These are phyloP conservation scores for Eupithecia inturbata DNA, from an alignment of 2,888 invertebrate species.

Conservation along the genomic window DNA sequence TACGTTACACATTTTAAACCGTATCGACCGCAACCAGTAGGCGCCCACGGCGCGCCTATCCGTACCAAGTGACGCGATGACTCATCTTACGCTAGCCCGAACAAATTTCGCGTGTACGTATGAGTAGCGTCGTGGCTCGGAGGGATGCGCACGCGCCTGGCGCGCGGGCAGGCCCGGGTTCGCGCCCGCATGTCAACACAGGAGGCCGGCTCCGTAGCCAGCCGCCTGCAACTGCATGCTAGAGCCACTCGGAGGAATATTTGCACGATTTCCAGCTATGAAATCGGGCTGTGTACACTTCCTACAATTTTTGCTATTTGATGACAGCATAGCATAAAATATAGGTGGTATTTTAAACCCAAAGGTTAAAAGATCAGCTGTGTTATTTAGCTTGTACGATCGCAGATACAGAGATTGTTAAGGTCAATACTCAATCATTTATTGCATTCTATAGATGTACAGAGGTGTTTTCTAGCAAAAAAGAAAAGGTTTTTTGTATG, in stretches of 20 bases:
- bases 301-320: slow-evolving; percentile 56
- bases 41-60: not conserved
- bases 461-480: too few relatives aligned
- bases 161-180: slow-evolving; percentile 42
- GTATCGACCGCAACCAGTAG: not conserved
- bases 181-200: slow-evolving; percentile 66
- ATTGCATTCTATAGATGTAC: too few relatives aligned
- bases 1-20: not conserved
- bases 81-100: not conserved
- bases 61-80: not conserved
- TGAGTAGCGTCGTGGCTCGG: not conserved
- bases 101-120: not conserved
- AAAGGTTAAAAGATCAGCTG: not conserved
- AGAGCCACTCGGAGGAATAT: slow-evolving; percentile 60
- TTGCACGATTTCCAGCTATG: slow-evolving; percentile 53
- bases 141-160: slow-evolving; percentile 25
- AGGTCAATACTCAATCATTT: too few relatives aligned
- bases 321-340: not conserved
- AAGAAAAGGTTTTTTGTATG: too few relatives aligned
- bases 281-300: slow-evolving; percentile 73
- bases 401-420: too few relatives aligned
- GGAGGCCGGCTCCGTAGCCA: slow-evolving; percentile 57
- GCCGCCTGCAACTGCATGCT: slow-evolving; percentile 75
- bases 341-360: not conserved
- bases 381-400: not conserved